Percentiles rank a stretch among this genome's conserved stretches.
phyloP scores from a whole-genome alignment of 2,113 vertebrate species.

The Microtus richardsoni region DNA sequence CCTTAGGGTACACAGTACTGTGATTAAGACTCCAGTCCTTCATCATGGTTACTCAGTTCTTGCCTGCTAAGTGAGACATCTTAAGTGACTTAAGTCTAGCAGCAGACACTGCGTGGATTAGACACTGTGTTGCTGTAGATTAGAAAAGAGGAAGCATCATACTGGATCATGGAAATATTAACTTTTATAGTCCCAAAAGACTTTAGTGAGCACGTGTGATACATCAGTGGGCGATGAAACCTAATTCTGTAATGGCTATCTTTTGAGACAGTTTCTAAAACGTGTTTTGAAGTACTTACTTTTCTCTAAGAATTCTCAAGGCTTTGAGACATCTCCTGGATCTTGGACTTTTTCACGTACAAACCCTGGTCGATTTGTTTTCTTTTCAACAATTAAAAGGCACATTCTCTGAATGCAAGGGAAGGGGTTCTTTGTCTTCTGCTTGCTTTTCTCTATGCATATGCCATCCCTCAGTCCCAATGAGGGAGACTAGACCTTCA shows the following conservation, averaged over 20 bases:
- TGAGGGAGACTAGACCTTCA: not conserved
- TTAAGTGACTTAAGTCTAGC: slow-evolving; percentile 49
- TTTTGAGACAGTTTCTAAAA: not conserved
- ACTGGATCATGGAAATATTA: no score
- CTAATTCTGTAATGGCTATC: not conserved
- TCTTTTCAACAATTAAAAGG: not conserved
- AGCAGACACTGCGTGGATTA: not conserved
- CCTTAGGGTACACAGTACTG: slow-evolving; percentile 3
- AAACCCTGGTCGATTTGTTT: not conserved
- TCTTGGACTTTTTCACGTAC: not conserved
- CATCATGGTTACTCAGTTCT: slow-evolving; percentile 45
- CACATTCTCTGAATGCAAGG: not conserved
- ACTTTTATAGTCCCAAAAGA: not conserved
- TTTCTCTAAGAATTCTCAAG: not conserved
- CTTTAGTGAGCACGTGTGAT: not conserved
- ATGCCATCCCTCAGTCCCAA: rapidly evolving
- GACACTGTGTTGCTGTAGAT: not conserved
- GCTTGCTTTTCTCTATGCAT: rapidly evolving
- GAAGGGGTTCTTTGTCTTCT: not conserved
- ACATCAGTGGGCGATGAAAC: not conserved
- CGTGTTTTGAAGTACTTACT: not conserved
- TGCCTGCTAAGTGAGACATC: slow-evolving; percentile 48
- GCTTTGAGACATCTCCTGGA: not conserved
- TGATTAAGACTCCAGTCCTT: slow-evolving; percentile 55
- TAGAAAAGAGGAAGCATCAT: not conserved